Base-by-base conservation (phyloP, 2,888 invertebrate species). In the Leptopilina syphax region DNA sequence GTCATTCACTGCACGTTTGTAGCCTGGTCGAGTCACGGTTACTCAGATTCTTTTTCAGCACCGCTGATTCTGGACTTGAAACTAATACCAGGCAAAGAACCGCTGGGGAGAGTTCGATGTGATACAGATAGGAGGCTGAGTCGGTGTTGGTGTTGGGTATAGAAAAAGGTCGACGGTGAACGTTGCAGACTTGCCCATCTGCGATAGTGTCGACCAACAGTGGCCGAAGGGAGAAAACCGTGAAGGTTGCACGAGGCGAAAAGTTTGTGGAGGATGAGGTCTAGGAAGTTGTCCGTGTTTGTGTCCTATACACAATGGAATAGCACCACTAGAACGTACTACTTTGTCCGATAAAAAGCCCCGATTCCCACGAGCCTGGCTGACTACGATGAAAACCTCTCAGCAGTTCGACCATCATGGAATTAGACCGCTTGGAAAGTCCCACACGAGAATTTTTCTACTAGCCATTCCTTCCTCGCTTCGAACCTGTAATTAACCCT, bases 361-460 rank as follows among this genome's bases (percentile, higher is more conserved):
- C 81, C 84, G 86, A 86, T 87, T 87, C 87, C 87, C 87, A 88
- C 88, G 88, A 86, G 86, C 86, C 80, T 81, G 83, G 84, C 81
- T 84, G 83, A 83, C 85, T 84, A 85, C 86, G 87, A 86, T 86
- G 85, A 84, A 84, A 84, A 82, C 85, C 85, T 85, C 84, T 86
- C 86, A 85, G 84, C 85, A 81, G 82, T 83, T 80, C 82, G 82
- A 83, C 82, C 85, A 83, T 83, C 84, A 82, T 80, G 80, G 83
- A 83, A 83, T 84, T 84, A 85, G 85, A 85, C 81, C 85, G 80
- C 83, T 83, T 82, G 78, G 79, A 81, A 82, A 82, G 84, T 79
- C 80, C 79, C 83, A 78, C 81, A 82, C 80, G 83, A 82, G 82
- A 85, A 84, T 84, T 84, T 85, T 85, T 84, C 81, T 78, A 73